A percentile compares a stretch with the other conserved stretches of the same genome.
Conservation (phyloP, 2,113 vertebrate species). For the Rostratula benghalensis region DNA sequence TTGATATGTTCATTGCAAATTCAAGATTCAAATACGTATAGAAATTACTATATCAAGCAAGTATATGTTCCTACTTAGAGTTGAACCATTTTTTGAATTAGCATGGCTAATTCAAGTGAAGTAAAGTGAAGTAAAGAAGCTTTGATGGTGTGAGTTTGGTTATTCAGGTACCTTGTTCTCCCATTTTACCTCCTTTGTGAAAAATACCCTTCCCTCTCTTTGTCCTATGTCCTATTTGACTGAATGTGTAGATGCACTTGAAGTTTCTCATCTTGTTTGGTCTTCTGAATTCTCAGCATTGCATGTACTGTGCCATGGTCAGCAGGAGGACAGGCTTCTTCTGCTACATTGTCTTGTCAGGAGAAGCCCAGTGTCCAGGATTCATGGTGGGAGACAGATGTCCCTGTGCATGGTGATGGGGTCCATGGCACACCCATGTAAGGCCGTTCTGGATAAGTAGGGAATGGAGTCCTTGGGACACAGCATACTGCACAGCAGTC, state of each 20-base stretch:
- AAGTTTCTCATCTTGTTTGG: fast-evolving
- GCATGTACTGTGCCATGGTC: not conserved
- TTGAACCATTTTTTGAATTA: not conserved
- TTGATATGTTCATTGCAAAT: not conserved
- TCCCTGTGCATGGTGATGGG: not conserved
- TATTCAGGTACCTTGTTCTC: not conserved
- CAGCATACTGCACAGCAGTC: not conserved
- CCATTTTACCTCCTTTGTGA: not conserved
- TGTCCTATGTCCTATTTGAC: not conserved
- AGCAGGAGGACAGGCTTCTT: not conserved
- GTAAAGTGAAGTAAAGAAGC: not conserved
- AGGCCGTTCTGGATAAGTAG: not conserved
- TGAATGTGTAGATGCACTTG: not conserved
- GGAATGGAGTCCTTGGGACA: not conserved
- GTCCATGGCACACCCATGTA: not conserved
- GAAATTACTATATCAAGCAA: not conserved
- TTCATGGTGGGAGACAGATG: not conserved
- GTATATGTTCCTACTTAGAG: not conserved
- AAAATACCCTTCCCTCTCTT: not conserved
- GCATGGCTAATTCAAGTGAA: too few species aligned
- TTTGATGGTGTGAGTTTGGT: not conserved
- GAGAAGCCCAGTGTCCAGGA: not conserved
- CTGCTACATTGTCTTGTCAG: not conserved
- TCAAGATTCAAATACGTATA: not conserved
- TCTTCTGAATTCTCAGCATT: not conserved